Evolutionary conservation across 2,113 vertebrate species (phyloP).

Genomic region (Anhinga rufa): DNA sequence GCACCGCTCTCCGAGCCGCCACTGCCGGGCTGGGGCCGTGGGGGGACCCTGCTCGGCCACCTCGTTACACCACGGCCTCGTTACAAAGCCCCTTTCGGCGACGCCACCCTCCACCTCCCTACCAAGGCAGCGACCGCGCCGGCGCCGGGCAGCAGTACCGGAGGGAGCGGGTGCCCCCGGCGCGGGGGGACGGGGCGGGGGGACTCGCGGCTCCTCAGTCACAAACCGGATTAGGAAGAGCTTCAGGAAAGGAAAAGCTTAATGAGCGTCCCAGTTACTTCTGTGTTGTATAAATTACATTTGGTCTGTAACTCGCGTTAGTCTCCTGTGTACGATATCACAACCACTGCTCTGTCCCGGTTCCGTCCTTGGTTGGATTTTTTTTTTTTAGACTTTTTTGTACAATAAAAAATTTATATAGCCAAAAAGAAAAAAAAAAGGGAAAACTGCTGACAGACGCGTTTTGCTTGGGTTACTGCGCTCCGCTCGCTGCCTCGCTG

Average conservation of each 20-base stretch:
- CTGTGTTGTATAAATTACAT: slow-evolving; percentile 73
- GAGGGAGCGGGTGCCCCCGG: not conserved
- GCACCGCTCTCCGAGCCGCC: not conserved
- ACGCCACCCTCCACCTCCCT: not conserved
- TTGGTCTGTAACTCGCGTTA: slow-evolving; percentile 76
- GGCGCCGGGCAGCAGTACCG: not conserved
- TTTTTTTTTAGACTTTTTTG: slow-evolving; percentile 79
- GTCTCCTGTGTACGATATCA: slow-evolving; percentile 75
- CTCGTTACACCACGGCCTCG: not conserved
- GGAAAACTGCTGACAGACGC: not conserved
- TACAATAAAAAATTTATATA: slow-evolving; percentile 88
- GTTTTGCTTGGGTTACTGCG: not conserved
- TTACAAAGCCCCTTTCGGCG: not conserved
- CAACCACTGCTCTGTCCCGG: slow-evolving; percentile 70
- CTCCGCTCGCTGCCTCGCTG: not conserved
- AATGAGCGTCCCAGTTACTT: not conserved
- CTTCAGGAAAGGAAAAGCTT: not conserved
- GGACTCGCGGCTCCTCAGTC: not conserved
- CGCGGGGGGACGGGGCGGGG: not conserved
- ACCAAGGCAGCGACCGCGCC: not conserved
- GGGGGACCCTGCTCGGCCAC: not conserved
- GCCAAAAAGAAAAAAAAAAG: slow-evolving; percentile 31
- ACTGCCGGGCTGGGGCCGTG: not conserved
- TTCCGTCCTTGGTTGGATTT: slow-evolving; percentile 31
- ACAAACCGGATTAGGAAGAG: not conserved